A percentile compares a stretch with the other conserved stretches of the same genome.
phyloP scores from a whole-genome alignment of 2,113 vertebrate species.

The Rhinogobius similis region DNA sequence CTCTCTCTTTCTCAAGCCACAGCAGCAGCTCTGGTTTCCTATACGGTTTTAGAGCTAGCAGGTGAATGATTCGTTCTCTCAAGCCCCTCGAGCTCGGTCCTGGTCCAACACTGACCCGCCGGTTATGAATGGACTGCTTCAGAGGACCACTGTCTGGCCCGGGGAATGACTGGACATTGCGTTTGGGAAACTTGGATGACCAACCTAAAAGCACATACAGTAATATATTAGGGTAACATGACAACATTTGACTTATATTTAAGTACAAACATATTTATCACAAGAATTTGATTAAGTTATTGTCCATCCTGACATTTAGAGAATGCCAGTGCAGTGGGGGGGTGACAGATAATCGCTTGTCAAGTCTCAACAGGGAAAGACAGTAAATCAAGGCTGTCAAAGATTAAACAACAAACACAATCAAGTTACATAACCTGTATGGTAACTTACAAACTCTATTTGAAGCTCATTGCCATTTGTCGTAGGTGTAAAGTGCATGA shows the following conservation, averaged over 20 bases:
- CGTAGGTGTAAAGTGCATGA: conserved; percentile 26
- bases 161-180: conserved; percentile 29
- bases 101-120: conserved; percentile 40
- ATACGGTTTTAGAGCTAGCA: conserved; percentile 75
- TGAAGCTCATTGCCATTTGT: conserved; percentile 16
- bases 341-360: background rate
- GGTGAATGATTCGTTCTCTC: conserved; percentile 75
- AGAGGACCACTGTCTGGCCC: conserved; percentile 50
- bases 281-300: background rate
- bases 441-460: background rate
- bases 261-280: background rate
- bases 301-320: conserved; percentile 11
- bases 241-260: background rate
- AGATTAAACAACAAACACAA: background rate
- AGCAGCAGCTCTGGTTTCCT: conserved; percentile 77
- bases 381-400: background rate
- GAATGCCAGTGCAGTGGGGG: background rate
- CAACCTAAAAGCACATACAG: conserved; percentile 58
- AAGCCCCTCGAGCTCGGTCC: conserved; percentile 62
- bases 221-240: background rate
- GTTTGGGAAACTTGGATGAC: conserved; percentile 67
- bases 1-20: conserved; percentile 71
- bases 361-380: background rate
- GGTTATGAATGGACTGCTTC: conserved; percentile 58
- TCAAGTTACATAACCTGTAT: background rate